Percentiles rank a stretch among this genome's conserved stretches.
phyloP scores from a whole-genome alignment of 1,140 invertebrate genomes.

The Drosophila mauritiana region DNA sequence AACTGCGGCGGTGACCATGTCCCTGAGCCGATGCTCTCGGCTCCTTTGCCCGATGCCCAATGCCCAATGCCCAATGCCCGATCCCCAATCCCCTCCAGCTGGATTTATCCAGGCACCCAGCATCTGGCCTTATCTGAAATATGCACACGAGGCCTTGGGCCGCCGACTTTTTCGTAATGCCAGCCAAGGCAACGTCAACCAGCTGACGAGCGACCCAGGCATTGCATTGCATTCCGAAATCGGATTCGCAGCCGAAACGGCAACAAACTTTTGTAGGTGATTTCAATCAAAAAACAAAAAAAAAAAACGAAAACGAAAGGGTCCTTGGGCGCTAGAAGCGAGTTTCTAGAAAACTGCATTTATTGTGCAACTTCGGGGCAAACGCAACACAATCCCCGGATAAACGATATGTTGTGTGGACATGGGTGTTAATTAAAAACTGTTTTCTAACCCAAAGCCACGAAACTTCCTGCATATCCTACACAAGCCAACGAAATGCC shows the following conservation, averaged over 20 bases:
- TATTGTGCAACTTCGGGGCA: slow-evolving; percentile 56
- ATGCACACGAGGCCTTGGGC: slow-evolving; percentile 74
- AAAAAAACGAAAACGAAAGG: not conserved
- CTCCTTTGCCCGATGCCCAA: not conserved
- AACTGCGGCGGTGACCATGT: slow-evolving; percentile 60
- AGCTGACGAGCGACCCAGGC: slow-evolving; percentile 41
- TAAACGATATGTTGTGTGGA: slow-evolving; percentile 7
- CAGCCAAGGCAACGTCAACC: slow-evolving; percentile 62
- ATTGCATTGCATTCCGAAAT: slow-evolving; percentile 26
- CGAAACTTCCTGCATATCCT: slow-evolving; percentile 68
- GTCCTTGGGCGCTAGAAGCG: slow-evolving; percentile 40
- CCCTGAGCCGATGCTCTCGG: slow-evolving; percentile 55
- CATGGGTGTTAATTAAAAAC: slow-evolving; percentile 60
- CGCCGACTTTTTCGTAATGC: slow-evolving; percentile 66
- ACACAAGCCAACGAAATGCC: slow-evolving; percentile 52
- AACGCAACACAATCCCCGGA: slow-evolving; percentile 11
- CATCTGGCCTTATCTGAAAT: slow-evolving; percentile 82
- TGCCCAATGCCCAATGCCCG: too few species aligned
- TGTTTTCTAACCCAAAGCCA: slow-evolving; percentile 43
- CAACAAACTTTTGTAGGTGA: slow-evolving; percentile 57
- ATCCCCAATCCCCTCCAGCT: slow-evolving; percentile 28
- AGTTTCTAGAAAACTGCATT: slow-evolving; percentile 47
- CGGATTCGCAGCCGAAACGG: slow-evolving; percentile 31
- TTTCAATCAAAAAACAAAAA: not conserved
- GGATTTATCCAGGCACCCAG: slow-evolving; percentile 61